A percentile compares a stretch with the other conserved stretches of the same genome.
Evolutionary conservation across 2,113 vertebrate species (phyloP).

Genomic region (Saccopteryx bilineata): DNA sequence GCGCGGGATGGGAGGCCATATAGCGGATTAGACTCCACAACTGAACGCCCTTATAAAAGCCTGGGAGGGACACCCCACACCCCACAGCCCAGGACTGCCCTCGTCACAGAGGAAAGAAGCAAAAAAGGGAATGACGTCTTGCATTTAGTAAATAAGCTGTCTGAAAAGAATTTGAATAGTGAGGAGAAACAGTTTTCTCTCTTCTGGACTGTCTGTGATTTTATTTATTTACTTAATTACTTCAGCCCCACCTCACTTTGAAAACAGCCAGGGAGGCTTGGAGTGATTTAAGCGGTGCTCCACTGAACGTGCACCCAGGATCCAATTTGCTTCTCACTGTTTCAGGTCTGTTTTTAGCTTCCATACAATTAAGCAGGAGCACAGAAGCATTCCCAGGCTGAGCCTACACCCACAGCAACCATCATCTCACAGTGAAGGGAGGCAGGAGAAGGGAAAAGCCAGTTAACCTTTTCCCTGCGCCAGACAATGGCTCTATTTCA

Average conservation of each 20-base stretch:
- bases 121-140: not conserved
- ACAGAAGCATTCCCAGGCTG: not conserved
- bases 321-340: not conserved
- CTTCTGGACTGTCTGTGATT: constrained; percentile 16
- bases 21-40: not conserved
- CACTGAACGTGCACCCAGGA: not conserved
- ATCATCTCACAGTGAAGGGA: not conserved
- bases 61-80: not conserved
- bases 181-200: not conserved
- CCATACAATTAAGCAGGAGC: not conserved
- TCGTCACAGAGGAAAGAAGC: not conserved
- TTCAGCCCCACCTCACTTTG: not conserved
- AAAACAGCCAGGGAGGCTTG: not conserved
- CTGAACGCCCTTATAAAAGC: not conserved
- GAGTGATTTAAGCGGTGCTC: not conserved
- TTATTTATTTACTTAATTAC: constrained; percentile 66
- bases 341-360: constrained; percentile 40
- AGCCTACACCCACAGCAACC: not conserved
- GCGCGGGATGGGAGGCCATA: not conserved
- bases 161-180: not conserved
- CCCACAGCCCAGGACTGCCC: not conserved
- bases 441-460: too few relatives aligned
- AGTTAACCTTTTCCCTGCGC: not conserved
- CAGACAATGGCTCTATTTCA: not conserved
- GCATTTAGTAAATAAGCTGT: not conserved